Conservation (phyloP, 2,113 vertebrate genomes). For the Hippocampus comes region DNA sequence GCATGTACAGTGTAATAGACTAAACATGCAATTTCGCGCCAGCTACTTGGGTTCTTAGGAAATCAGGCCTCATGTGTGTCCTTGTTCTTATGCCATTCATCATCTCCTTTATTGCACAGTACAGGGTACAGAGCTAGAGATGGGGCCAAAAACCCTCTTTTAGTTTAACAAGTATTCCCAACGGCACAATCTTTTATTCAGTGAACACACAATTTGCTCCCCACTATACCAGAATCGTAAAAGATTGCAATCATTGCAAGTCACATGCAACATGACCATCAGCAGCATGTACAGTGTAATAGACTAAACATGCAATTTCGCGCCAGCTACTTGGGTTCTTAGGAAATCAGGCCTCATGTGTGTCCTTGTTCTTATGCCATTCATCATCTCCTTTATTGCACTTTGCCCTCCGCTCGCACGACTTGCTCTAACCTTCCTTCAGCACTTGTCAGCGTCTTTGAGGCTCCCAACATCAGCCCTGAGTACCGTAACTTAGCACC, state of each 20-base stretch:
- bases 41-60: not conserved
- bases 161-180: not conserved
- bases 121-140: no score
- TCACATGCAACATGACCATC: not conserved
- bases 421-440: not conserved
- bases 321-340: not conserved
- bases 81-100: not conserved
- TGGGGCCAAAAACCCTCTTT: not conserved
- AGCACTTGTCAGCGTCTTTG: not conserved
- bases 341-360: not conserved
- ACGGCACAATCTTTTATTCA: not conserved
- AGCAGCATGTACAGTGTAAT: not conserved
- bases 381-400: not conserved
- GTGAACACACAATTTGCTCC: not conserved
- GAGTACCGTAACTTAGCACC: slow-evolving; percentile 58
- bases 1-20: not conserved
- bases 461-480: slow-evolving; percentile 42
- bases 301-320: not conserved
- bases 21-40: not conserved
- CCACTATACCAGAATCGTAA: not conserved
- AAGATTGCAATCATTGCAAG: not conserved
- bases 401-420: slow-evolving; percentile 3
- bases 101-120: not conserved
- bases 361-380: not conserved
- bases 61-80: not conserved